phyloP scores from a whole-genome alignment of 2,113 vertebrate genomes.

The Alethe castanea region DNA sequence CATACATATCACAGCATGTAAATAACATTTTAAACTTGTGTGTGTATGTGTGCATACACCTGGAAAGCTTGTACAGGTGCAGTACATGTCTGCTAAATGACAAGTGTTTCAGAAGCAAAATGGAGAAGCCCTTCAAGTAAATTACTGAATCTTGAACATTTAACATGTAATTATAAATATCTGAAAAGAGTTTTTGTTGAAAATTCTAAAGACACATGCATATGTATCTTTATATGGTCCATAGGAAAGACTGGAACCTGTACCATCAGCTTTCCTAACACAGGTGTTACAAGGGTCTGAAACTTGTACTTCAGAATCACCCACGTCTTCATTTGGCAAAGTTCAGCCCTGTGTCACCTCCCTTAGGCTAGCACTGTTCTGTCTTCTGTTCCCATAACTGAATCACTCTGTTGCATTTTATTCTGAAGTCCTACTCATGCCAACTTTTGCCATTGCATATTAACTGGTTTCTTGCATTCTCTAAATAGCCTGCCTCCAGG shows the following conservation, averaged over 20 bases:
- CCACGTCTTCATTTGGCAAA: background rate
- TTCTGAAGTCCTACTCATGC: background rate
- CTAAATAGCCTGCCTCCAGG: background rate
- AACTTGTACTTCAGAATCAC: background rate
- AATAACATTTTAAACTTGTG: background rate
- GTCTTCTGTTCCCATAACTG: background rate
- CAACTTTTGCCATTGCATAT: background rate
- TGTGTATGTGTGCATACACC: background rate
- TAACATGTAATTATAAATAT: background rate
- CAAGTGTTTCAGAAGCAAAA: background rate
- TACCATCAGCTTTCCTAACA: background rate
- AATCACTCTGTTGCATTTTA: background rate
- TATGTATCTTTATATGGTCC: background rate
- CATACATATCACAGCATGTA: background rate
- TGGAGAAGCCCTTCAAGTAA: background rate
- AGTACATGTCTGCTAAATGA: background rate
- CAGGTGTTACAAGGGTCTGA: background rate
- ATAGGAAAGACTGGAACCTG: background rate
- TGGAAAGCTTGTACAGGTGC: background rate
- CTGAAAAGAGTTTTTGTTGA: background rate
- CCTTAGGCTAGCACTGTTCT: background rate
- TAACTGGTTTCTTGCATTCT: background rate
- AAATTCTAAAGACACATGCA: background rate
- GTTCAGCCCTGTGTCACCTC: background rate
- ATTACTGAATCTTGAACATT: background rate